Evolutionary conservation across 2,888 invertebrate genomes (phyloP).

Genomic region (Lasioglossum zephyrum): DNA sequence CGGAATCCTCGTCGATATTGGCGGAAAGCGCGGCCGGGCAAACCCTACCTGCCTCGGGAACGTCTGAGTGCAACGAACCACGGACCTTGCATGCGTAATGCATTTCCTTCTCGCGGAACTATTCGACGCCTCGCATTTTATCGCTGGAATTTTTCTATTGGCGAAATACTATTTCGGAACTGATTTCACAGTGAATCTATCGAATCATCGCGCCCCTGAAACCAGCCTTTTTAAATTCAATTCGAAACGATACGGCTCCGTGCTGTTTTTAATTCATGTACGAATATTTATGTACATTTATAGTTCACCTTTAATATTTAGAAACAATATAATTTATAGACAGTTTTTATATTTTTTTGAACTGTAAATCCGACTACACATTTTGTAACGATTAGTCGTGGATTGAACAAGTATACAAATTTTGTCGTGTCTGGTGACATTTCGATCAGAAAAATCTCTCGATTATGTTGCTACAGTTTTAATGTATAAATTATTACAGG

Average conservation of each 20-base stretch:
- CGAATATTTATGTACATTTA: neutral
- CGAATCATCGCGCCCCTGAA: neutral
- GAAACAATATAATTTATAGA: neutral
- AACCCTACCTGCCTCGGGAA: conserved; percentile 17
- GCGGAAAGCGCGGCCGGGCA: conserved; percentile 33
- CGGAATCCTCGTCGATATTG: conserved; percentile 51
- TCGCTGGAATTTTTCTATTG: neutral
- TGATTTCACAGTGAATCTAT: conserved; percentile 2
- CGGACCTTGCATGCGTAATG: conserved; percentile 28
- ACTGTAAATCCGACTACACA: too few relatives aligned
- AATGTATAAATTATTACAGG: too few relatives aligned
- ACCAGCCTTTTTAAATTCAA: neutral
- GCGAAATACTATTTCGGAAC: conserved; percentile 10
- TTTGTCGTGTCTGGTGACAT: too few relatives aligned
- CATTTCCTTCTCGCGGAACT: neutral
- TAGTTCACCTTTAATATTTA: neutral
- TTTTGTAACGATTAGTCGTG: too few relatives aligned
- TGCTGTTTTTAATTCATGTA: neutral
- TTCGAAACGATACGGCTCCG: neutral
- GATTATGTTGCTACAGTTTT: too few relatives aligned
- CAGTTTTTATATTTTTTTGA: too few relatives aligned
- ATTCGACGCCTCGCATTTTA: neutral
- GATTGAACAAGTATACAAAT: too few relatives aligned
- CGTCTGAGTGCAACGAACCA: conserved; percentile 15
- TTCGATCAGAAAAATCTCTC: too few relatives aligned